Conservation (phyloP, 2,113 vertebrate genomes). For the Lota lota region DNA sequence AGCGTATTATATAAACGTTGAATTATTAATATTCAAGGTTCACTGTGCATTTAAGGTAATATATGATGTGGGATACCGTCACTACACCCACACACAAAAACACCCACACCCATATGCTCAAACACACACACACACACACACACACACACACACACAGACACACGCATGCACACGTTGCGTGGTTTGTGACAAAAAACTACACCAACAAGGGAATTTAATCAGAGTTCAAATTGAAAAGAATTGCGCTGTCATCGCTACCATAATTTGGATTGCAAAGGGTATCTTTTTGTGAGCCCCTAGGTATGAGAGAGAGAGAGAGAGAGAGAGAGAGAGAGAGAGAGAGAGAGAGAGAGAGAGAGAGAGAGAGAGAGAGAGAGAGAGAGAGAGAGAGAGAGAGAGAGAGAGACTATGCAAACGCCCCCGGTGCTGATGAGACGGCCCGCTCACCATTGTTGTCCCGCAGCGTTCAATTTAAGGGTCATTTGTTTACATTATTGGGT, state of each 20-base stretch:
- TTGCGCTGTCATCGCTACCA: conserved; percentile 37
- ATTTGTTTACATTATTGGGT: conserved; percentile 59
- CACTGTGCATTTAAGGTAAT: conserved; percentile 30
- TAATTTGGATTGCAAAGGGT: conserved; percentile 49
- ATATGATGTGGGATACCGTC: conserved; percentile 28
- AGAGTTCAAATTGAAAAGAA: conserved; percentile 52
- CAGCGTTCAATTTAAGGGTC: conserved; percentile 49
- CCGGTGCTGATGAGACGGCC: not conserved
- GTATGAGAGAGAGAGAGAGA: not conserved
- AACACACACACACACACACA: not conserved
- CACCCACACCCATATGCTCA: not conserved
- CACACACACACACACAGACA: not conserved
- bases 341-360: no score
- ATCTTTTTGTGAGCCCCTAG: conserved; percentile 11
- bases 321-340: no score
- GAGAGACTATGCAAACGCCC: no score
- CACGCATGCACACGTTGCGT: not conserved
- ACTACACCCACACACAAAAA: not conserved
- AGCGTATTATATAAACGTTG: no score
- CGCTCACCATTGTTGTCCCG: conserved; percentile 22
- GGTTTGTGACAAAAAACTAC: conserved; percentile 18
- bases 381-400: no score
- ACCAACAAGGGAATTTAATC: conserved; percentile 42
- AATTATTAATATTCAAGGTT: conserved; percentile 26
- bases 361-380: no score